Evolutionary conservation across 2,888 invertebrate species (phyloP), one percentile per base, ranked within the genome.

Genomic region (Spicauda simplicius): DNA sequence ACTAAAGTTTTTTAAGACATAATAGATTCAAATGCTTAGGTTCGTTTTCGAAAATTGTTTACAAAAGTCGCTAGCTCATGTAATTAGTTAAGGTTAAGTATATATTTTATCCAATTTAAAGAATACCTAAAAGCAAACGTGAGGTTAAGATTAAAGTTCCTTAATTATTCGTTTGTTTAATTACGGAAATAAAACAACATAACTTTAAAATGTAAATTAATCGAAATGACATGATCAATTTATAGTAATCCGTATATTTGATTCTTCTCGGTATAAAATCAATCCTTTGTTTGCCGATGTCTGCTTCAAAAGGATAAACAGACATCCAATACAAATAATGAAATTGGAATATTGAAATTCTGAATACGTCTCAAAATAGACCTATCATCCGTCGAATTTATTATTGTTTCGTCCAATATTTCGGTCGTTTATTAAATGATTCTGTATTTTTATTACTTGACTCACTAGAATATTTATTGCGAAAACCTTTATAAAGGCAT

Each of bases 301-400:
- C 25, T 25, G 25, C 25, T 25, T 41, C 2, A 41, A 41, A 33
- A 30, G 30, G 30, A 30, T 30, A 30, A 30, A 33, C 8, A 33
- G 33, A 33, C 33, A 33, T 33, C 14, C 14, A 41, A 41, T 41
- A 14, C 3, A 41, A 41, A 41, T 14, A 12, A 41, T 41, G 12
- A 41, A 41, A 41, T 68, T 70, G 70, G 68, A 19, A 41, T 41
- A 41, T 41, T 41, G 41, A 41, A 41, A 41, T 14, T 12, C 41
- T 41, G 41, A 41, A 41, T 41, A 14, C 41, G 14, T 41, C 41
- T 41, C 41, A 41, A 14, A 41, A 41, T 41, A 41, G 14, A 41
- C 4, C 41, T 5, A 14, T 41, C 41, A 41, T 41, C 41, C 14
- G 41, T 41, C 41, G 41, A 41, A 41, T 41, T 41, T 41, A 41